Conservation (phyloP, 2,797 vertebrate species). For the Mionectes olivaceus region DNA sequence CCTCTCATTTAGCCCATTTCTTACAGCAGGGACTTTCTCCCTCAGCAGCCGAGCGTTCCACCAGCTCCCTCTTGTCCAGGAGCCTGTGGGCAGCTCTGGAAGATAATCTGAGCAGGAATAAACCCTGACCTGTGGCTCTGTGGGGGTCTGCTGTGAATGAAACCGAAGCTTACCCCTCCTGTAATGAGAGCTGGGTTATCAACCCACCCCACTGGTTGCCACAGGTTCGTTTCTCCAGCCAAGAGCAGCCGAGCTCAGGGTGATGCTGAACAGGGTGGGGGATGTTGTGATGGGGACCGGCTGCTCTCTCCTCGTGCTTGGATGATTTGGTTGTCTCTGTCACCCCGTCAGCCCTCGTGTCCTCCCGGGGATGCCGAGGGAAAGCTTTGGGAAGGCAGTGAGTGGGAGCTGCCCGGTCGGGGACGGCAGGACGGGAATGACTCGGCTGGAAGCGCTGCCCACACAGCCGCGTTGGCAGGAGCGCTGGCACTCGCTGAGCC, state of each 20-base stretch:
- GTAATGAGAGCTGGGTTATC: not conserved
- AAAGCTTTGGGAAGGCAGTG: fast-evolving
- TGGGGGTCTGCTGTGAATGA: not conserved
- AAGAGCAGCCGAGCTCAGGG: not conserved
- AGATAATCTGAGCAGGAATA: not conserved
- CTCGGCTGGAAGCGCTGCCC: not conserved
- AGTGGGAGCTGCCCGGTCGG: not conserved
- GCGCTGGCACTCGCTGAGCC: not conserved
- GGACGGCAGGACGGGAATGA: not conserved
- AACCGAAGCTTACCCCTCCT: not conserved
- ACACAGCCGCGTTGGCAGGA: not conserved
- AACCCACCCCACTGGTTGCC: not conserved
- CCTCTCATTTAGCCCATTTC: not conserved
- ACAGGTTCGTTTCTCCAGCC: not conserved
- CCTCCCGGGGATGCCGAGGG: not conserved
- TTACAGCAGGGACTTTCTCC: not conserved
- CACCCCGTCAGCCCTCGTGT: not conserved
- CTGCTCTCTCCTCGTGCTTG: not conserved
- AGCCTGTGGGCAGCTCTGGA: not conserved
- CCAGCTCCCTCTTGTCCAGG: not conserved
- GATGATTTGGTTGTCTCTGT: too few relatives aligned
- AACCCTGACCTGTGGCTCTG: not conserved
- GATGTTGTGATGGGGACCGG: not conserved
- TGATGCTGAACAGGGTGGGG: not conserved
- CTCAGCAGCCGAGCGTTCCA: not conserved